These are phyloP conservation scores for Cataglyphis rosenhaueri DNA, from an alignment of 2,888 invertebrate species.

Conservation along the genomic window DNA sequence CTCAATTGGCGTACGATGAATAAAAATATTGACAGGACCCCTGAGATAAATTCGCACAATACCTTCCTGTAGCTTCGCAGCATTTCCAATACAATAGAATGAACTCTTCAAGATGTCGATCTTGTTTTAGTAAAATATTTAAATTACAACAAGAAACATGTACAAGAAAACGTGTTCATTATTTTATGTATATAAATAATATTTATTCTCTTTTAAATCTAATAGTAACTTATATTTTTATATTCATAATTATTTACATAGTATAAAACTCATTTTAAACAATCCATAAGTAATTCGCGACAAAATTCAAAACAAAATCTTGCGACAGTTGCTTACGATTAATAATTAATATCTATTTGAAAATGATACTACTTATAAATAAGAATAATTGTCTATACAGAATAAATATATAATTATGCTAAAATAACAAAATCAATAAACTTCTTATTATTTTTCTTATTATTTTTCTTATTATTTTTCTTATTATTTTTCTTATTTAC, in stretches of 20 bases:
- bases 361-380: neutral
- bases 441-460: neutral
- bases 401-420: conserved; percentile 16
- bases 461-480: neutral
- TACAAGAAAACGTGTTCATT: neutral
- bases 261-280: neutral
- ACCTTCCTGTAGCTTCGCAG: conserved; percentile 2
- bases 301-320: neutral
- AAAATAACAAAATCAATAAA: conserved; percentile 3
- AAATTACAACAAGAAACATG: neutral
- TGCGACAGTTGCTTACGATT: neutral
- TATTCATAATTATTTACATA: neutral
- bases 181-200: neutral
- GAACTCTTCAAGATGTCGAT: conserved; percentile 15
- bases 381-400: neutral
- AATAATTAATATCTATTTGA: neutral
- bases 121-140: neutral
- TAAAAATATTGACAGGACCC: conserved; percentile 46
- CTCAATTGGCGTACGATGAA: conserved; percentile 38
- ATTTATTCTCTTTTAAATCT: neutral
- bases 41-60: conserved; percentile 28
- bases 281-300: neutral
- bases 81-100: conserved; percentile 12
- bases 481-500: neutral
- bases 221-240: neutral